Percentiles rank a stretch among this genome's conserved stretches.
Conservation (phyloP, 23 tunicate genomes). For the Styela clava region DNA sequence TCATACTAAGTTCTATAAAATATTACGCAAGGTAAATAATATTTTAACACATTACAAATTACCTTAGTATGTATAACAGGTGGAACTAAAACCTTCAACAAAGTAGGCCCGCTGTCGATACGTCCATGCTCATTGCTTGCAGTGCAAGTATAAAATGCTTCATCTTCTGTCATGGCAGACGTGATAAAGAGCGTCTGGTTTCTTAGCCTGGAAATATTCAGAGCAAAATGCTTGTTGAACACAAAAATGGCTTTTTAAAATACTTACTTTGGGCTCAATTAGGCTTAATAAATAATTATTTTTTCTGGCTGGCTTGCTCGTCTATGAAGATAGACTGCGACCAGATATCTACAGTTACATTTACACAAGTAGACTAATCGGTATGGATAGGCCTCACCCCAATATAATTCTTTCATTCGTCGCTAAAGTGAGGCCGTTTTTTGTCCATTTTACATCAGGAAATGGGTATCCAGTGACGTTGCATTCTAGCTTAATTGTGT, state of each 20-base stretch:
- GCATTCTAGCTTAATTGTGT: conserved; percentile 1
- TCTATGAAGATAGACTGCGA: no score
- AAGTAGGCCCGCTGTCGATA: not conserved
- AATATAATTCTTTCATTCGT: not conserved
- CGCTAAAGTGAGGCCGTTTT: not conserved
- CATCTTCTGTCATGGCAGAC: not conserved
- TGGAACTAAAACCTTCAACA: not conserved
- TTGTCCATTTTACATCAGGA: not conserved
- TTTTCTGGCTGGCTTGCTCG: no score
- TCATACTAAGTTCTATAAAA: no score
- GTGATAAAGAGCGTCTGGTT: conserved; percentile 12
- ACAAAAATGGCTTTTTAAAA: not conserved
- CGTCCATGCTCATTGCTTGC: not conserved
- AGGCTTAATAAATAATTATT: no score
- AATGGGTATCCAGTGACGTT: not conserved
- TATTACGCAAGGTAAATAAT: no score
- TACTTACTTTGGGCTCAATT: no score
- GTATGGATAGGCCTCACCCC: no score
- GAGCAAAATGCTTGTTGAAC: not conserved
- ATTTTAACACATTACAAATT: no score
- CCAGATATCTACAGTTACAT: no score
- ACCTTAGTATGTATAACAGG: conserved; percentile 15
- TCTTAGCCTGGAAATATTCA: not conserved
- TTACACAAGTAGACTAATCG: no score
- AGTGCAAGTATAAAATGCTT: not conserved